Evolutionary conservation across 92 coral and sea anemone genomes (phyloP), one percentile per base, ranked within the genome.

Genomic region (Parazoanthus darwini): DNA sequence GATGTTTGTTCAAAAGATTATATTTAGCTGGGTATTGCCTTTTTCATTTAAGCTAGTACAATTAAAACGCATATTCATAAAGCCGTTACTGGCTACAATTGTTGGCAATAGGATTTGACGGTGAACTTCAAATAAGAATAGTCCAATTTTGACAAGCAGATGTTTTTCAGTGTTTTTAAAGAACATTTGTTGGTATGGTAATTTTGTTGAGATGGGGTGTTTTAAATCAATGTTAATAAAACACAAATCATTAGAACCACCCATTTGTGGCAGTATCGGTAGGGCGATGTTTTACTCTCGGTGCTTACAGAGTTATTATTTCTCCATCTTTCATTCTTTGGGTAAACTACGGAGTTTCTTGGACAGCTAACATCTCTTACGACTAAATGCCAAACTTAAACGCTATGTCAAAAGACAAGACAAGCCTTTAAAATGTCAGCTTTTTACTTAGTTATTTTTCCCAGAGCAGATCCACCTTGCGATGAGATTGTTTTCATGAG

Each of bases 141-240:
- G 79, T 25, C 39, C 87, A 71, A 70, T 84, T 84, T 84, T 84
- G 87, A 84, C 87, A 70, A 44, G 87, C 87, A 84, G 87, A 71
- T 84, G 87, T 84, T 84, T 84, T 70, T 46, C 4, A n/a, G 48
- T 56, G 65, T 71, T 84, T 70, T 36, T 71, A 73, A 70, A 29
- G 78, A 16, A 46, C 42, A 44, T 46, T 84, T 70, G 87, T 84
- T 84, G 87, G 74, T 42, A 70, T 84, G 78, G 78, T 84, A 84
- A 84, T 84, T 84, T 25, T 35, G 44, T 71, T 66, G 80, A 76
- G 29, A 76, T 76, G 23, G 80, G 70, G 25, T 39, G 29, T 76
- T 76, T 76, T n/a, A 39, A 76, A 76, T 44, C 80, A 44, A 42
- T 44, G 48, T 76, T 76, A 39, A 76, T 76, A 76, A 44, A 38